Conservation (phyloP, 2,113 vertebrate genomes). For the Eublepharis macularius region DNA sequence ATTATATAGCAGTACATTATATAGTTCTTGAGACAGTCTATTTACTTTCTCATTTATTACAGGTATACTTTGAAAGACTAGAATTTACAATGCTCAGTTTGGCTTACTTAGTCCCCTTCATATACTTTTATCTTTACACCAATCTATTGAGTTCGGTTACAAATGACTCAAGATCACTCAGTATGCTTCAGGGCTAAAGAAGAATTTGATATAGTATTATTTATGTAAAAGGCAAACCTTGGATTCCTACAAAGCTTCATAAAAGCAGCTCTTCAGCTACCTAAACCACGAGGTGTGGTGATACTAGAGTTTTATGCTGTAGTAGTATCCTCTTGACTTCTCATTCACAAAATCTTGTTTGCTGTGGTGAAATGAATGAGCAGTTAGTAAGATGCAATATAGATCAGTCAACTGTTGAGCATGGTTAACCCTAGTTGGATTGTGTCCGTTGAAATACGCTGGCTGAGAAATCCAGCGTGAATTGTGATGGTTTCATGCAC, state of each 20-base stretch:
- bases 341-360: background rate
- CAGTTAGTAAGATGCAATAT: background rate
- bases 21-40: background rate
- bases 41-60: background rate
- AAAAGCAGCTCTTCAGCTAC: no score
- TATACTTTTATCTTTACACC: background rate
- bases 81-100: no score
- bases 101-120: background rate
- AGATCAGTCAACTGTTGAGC: no score
- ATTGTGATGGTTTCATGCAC: background rate
- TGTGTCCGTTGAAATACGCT: background rate
- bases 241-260: no score
- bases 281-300: no score
- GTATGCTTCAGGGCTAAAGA: background rate
- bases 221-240: background rate
- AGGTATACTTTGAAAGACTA: no score
- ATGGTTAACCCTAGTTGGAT: background rate
- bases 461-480: no score
- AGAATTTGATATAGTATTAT: background rate
- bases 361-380: background rate
- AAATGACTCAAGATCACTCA: background rate
- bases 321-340: background rate
- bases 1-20: background rate
- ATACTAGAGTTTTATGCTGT: no score
- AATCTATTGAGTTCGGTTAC: background rate